Base-by-base conservation (phyloP, 2,888 invertebrate species). In the Standfussiana lucernea region DNA sequence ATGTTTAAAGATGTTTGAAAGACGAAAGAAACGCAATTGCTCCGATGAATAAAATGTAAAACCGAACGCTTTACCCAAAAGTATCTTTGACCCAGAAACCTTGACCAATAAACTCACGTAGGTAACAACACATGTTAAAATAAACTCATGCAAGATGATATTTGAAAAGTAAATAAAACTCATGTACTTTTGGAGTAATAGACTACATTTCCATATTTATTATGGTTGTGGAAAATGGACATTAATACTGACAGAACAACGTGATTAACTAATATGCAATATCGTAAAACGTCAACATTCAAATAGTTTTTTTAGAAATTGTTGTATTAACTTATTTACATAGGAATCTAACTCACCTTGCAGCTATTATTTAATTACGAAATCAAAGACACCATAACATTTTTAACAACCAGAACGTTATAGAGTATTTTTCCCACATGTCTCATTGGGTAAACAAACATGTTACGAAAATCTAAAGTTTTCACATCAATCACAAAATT, bases 91-190 rank as follows among this genome's bases (percentile, higher is more conserved):
- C 50, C 72, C 24, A 79, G 2, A 32, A 72, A 72, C 72, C 62
- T 79, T 79, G 80, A 71, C 53, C 72, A 37, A 79, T 28, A 28
- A 62, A 62, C 15, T n/a, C n/a, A 53, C 24, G 4, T n/a, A n/a
- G n/a, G n/a, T 5, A 53, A 18, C 32, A 32, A 35, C 4, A 53
- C 42, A 18, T 50, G 13, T 53, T 21, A 32, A 8, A 32, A 42
- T 0, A 21, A 47, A 18, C 21, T 69, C 37, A n/a, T 45, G 11
- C 3, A 45, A 42, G 1, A n/a, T 42, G 7, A 37, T 15, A 24
- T 35, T 28, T 40, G 10, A 59, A 47, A 59, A n/a, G 1, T 45
- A 11, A 73, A 40, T 18, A 32, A 40, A 32, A 37, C 18, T 45
- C n/a, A 32, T 59, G n/a, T 15, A 28, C 8, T 13, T 42, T 24